Percentiles rank a stretch among this genome's conserved stretches.
Conservation (phyloP, 2,797 vertebrate species). For the Pseudopleuronectes americanus region DNA sequence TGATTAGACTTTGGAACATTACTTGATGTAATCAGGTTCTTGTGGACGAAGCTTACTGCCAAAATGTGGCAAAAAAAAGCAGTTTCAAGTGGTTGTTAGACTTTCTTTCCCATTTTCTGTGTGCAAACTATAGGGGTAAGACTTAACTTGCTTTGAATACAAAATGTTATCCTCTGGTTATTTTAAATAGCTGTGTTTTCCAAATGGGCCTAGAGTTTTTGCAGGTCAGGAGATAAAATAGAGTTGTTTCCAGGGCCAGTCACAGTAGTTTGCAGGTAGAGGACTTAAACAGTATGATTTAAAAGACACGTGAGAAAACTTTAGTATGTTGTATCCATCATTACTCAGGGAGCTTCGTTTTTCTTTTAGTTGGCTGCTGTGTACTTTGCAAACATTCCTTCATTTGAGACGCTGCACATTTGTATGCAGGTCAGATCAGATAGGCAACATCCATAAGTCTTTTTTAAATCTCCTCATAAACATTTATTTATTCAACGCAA, state of each 20-base stretch:
- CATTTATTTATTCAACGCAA: no score
- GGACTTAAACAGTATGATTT: background rate
- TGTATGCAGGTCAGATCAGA: conserved; percentile 6
- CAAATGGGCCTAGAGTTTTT: background rate
- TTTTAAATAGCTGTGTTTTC: no score
- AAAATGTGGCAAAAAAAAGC: no score
- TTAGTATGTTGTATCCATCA: background rate
- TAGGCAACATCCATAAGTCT: no score
- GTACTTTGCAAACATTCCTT: conserved; percentile 25
- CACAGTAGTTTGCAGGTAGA: background rate
- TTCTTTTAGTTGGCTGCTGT: conserved; percentile 13
- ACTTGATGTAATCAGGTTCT: conserved; percentile 2
- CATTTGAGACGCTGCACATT: conserved; percentile 2
- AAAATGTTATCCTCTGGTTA: no score
- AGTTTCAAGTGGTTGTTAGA: no score
- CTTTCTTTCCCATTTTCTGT: no score
- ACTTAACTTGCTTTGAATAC: no score
- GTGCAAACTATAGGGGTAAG: no score
- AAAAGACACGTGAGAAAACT: background rate
- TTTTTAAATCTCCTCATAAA: no score
- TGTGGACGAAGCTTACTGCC: no score
- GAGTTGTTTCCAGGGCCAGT: background rate
- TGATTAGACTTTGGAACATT: background rate
- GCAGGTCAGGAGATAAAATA: background rate
- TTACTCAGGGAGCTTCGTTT: conserved; percentile 5